Percentiles rank a stretch among this genome's conserved stretches.
Conservation (phyloP, 2,888 invertebrate genomes). For the Tetragonisca angustula region DNA sequence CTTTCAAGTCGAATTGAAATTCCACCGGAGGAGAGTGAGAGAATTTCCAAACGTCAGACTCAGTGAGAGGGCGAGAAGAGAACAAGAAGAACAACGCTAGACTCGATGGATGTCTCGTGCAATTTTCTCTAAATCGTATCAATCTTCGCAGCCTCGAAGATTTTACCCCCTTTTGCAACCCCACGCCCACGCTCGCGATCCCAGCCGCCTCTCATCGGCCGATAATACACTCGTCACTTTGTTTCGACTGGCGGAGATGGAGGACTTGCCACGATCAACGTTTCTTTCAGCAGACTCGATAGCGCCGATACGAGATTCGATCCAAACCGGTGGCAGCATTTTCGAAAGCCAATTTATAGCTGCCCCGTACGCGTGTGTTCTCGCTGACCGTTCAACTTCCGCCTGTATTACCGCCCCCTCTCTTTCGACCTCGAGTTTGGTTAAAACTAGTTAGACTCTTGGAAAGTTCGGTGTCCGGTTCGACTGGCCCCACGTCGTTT, state of each 20-base stretch:
- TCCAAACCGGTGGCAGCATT: slow-evolving; percentile 2
- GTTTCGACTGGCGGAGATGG: background rate
- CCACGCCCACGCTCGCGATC: background rate
- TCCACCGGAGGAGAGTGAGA: too few species aligned
- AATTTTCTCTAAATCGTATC: slow-evolving; percentile 9
- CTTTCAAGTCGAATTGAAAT: too few species aligned
- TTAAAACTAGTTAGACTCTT: slow-evolving; percentile 8
- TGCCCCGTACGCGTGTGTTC: background rate
- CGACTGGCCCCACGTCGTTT: too few species aligned
- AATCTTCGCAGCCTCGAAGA: background rate
- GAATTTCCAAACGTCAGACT: too few species aligned
- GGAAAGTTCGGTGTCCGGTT: background rate
- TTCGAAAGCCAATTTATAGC: background rate
- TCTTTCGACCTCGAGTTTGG: background rate
- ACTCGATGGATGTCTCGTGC: background rate
- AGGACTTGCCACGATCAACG: background rate
- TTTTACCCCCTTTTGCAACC: background rate
- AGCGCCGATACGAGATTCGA: background rate
- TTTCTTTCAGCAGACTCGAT: background rate
- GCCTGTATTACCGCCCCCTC: background rate
- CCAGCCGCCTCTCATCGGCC: background rate
- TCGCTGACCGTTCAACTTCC: background rate
- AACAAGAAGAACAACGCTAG: background rate
- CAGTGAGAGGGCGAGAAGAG: too few species aligned
- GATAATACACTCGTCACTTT: background rate